A percentile compares a stretch with the other conserved stretches of the same genome.
These are phyloP conservation scores for Morinoia aosen DNA, from an alignment of 2,888 invertebrate genomes.

Conservation along the genomic window DNA sequence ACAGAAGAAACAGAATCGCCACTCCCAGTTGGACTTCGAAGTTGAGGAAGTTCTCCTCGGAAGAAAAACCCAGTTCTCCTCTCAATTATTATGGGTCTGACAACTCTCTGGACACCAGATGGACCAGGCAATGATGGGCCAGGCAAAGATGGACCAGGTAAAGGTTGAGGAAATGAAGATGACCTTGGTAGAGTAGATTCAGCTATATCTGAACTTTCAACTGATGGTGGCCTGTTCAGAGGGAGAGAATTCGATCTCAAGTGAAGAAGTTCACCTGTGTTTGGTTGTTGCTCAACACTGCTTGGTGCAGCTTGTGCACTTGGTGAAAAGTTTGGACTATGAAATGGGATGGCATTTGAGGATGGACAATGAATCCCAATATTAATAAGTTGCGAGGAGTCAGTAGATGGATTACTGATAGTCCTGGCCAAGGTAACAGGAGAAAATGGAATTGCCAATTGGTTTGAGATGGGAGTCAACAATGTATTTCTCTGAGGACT, in stretches of 20 bases:
- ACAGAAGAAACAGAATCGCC: not conserved
- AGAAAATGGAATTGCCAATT: not conserved
- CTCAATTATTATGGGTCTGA: not conserved
- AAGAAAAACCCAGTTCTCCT: not conserved
- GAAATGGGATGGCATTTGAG: not conserved
- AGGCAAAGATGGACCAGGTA: not conserved
- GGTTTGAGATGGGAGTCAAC: not conserved
- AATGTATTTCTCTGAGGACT: not conserved
- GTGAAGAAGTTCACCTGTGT: not conserved
- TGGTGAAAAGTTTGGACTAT: not conserved
- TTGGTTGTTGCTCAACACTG: not conserved
- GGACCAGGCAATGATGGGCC: not conserved
- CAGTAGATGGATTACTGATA: not conserved
- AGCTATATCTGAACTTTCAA: not conserved
- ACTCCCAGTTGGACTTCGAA: not conserved
- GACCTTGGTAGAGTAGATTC: not conserved
- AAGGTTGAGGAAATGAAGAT: not conserved
- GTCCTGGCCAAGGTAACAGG: not conserved
- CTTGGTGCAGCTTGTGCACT: not conserved
- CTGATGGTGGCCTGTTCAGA: not conserved
- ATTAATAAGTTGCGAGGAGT: not conserved
- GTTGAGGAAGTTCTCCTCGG: not conserved
- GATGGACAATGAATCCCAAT: not conserved
- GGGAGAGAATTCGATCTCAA: conserved; percentile 7
- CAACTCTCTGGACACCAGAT: not conserved